phyloP scores from a whole-genome alignment of 2,888 invertebrate genomes.

The Eristalis arbustorum region DNA sequence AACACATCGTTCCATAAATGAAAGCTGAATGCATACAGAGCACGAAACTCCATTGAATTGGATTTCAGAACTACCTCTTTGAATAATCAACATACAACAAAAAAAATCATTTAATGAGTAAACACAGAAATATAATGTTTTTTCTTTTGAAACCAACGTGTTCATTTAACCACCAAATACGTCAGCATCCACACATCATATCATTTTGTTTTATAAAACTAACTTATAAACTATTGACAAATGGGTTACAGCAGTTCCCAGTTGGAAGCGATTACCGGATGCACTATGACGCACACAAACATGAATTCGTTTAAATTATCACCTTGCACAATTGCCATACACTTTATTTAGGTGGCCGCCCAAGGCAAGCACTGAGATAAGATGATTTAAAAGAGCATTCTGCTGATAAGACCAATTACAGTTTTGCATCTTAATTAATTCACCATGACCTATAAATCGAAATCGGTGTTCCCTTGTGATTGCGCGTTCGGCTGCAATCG shows the following conservation, averaged over 20 bases:
- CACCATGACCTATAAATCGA: constrained; percentile 46
- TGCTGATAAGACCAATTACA: constrained; percentile 31
- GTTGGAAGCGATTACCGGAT: neutral
- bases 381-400: constrained; percentile 45
- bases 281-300: neutral
- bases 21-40: neutral
- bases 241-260: neutral
- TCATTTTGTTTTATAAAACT: neutral
- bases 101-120: neutral
- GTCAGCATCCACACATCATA: neutral
- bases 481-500: neutral
- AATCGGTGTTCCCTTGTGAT: neutral
- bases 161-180: neutral
- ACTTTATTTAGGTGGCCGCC: constrained; percentile 29
- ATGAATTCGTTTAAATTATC: constrained; percentile 16
- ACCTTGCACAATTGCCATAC: constrained; percentile 38
- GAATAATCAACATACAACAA: neutral
- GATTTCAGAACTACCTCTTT: neutral
- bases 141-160: neutral
- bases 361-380: constrained; percentile 44
- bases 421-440: constrained; percentile 33
- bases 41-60: neutral
- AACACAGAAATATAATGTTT: neutral
- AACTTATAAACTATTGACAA: neutral
- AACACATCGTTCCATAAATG: neutral